Evolutionary conservation across 1,140 invertebrate species (phyloP).

Genomic region (Caligus rogercresseyi): DNA sequence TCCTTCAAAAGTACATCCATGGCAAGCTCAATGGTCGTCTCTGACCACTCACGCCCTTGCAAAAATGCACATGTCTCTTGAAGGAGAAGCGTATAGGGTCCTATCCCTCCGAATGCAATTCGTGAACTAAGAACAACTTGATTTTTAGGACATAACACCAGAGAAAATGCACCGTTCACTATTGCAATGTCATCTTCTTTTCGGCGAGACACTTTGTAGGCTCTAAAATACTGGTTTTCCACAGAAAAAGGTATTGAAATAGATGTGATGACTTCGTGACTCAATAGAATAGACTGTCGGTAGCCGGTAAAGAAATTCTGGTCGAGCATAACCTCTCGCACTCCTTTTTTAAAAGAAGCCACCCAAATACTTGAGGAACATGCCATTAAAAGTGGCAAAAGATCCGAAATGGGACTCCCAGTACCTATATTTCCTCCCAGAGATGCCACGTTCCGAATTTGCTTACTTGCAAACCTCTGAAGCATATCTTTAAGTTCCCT

Average conservation of each 20-base stretch:
- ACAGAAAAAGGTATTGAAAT: conserved; percentile 46
- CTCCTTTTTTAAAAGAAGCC: conserved; percentile 26
- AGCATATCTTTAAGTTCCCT: conserved; percentile 60
- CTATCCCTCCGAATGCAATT: conserved; percentile 77
- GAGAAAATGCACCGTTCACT: conserved; percentile 63
- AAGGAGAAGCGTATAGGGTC: conserved; percentile 60
- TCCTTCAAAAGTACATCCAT: conserved; percentile 48
- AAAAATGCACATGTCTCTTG: conserved; percentile 43
- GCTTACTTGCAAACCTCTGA: conserved; percentile 82
- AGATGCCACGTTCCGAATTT: conserved; percentile 65
- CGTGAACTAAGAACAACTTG: conserved; percentile 20
- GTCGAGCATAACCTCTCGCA: conserved; percentile 52
- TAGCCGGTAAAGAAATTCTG: conserved; percentile 71
- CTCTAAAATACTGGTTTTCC: conserved; percentile 28
- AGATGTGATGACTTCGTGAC: conserved; percentile 60
- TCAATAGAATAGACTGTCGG: conserved; percentile 50
- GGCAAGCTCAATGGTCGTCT: conserved; percentile 43
- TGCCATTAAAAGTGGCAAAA: conserved; percentile 83
- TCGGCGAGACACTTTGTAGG: conserved; percentile 77
- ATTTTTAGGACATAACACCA: conserved; percentile 26
- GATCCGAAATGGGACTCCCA: conserved; percentile 84
- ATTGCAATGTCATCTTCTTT: conserved; percentile 89
- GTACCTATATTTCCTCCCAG: conserved; percentile 85
- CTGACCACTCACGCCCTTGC: conserved; percentile 39
- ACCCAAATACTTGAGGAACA: conserved; percentile 36